Conservation (phyloP, 2,797 vertebrate species). For the Mastacembelus armatus region DNA sequence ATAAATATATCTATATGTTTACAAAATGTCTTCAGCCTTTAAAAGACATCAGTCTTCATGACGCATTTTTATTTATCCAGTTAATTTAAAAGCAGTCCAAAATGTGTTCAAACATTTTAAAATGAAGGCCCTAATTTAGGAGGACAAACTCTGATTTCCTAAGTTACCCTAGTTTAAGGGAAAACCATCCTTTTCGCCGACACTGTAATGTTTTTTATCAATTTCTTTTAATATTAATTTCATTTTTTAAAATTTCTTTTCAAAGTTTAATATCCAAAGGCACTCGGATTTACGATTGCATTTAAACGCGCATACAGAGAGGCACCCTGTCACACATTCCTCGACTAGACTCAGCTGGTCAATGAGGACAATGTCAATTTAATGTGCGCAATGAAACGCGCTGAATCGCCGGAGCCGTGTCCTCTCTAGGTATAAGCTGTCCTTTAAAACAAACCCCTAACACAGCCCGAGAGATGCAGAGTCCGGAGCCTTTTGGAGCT, state of each 20-base stretch:
- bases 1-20: slow-evolving; percentile 8
- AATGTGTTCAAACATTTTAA: too few relatives aligned
- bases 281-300: neutral
- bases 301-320: neutral
- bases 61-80: neutral
- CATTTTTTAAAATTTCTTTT: neutral
- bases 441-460: slow-evolving; percentile 61
- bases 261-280: neutral
- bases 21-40: neutral
- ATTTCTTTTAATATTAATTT: neutral
- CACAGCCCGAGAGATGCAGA: slow-evolving; percentile 50
- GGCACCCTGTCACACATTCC: slow-evolving; percentile 26
- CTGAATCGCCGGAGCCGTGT: slow-evolving; percentile 33
- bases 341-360: slow-evolving; percentile 33
- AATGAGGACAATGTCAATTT: slow-evolving; percentile 32
- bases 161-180: neutral
- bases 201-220: neutral
- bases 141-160: slow-evolving; percentile 4
- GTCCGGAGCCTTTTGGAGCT: slow-evolving; percentile 53
- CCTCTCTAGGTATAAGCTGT: slow-evolving; percentile 41
- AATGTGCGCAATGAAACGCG: slow-evolving; percentile 49
- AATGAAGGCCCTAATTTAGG: too few relatives aligned
- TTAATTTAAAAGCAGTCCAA: too few relatives aligned
- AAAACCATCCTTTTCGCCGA: neutral
- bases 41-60: slow-evolving; percentile 10